phyloP scores from a whole-genome alignment of 1,140 invertebrate species.

The Drosophila ambigua region DNA sequence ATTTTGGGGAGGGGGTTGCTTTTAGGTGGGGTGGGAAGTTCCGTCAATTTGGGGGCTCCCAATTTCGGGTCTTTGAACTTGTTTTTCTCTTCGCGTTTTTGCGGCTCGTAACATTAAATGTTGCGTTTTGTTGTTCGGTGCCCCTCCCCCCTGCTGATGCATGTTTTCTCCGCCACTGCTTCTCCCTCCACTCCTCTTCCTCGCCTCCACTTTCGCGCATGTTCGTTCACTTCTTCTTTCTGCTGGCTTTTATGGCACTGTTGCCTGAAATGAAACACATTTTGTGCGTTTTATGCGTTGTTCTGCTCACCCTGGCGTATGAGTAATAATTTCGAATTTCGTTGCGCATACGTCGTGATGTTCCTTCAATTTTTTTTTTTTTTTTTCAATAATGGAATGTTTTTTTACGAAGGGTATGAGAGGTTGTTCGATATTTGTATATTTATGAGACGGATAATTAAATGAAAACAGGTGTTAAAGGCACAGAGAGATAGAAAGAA shows the following conservation, averaged over 20 bases:
- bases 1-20: neutral
- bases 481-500: neutral
- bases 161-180: too few relatives aligned
- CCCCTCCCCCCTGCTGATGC: too few relatives aligned
- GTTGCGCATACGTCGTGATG: constrained; percentile 35
- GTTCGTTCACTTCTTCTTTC: neutral
- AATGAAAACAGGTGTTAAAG: constrained; percentile 1
- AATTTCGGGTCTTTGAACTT: constrained; percentile 68
- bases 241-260: constrained; percentile 41
- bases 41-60: constrained; percentile 14
- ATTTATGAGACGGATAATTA: constrained; percentile 1
- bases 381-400: constrained; percentile 25
- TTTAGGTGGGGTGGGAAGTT: constrained; percentile 2
- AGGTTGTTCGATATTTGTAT: neutral
- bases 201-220: neutral
- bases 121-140: constrained; percentile 32
- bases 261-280: constrained; percentile 73
- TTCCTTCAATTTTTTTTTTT: neutral
- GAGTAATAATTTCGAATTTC: constrained; percentile 46
- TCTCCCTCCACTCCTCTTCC: too few relatives aligned
- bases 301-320: constrained; percentile 49
- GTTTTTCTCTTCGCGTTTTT: constrained; percentile 62
- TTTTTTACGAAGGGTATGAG: constrained; percentile 4
- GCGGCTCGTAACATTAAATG: constrained; percentile 72
- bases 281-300: constrained; percentile 49